Conservation (phyloP, 35 echinoderm and acorn worm species). For the Apostichopus californicus region DNA sequence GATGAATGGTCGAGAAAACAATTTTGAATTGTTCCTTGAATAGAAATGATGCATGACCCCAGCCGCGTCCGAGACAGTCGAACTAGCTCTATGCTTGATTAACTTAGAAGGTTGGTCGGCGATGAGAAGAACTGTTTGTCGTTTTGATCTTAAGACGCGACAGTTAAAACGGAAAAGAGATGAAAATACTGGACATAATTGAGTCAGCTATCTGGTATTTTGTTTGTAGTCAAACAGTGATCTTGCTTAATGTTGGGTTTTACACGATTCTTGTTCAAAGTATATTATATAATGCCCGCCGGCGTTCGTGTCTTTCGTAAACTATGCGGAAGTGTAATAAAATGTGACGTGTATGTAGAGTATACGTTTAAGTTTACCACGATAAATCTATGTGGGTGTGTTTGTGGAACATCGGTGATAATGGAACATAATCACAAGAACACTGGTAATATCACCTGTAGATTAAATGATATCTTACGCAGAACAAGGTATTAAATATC, state of each 20-base stretch:
- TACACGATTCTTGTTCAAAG: background rate
- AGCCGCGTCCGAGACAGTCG: background rate
- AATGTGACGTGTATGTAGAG: background rate
- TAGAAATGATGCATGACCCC: background rate
- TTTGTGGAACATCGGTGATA: too few species aligned
- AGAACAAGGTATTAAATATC: too few species aligned
- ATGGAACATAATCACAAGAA: too few species aligned
- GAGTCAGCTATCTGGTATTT: background rate
- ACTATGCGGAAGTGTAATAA: background rate
- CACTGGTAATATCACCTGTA: too few species aligned
- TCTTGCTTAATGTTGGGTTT: background rate
- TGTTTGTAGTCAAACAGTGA: background rate
- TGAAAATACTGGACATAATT: background rate
- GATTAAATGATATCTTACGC: too few species aligned
- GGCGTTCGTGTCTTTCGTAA: background rate
- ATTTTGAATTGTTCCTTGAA: background rate
- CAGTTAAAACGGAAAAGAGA: background rate
- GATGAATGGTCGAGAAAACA: background rate
- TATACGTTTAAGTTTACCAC: too few species aligned
- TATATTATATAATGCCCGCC: background rate
- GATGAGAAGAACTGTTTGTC: background rate
- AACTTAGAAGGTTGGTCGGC: background rate
- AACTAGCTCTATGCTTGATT: background rate
- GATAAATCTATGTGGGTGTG: too few species aligned
- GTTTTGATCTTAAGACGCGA: background rate